Base-by-base conservation (phyloP, 2,113 vertebrate genomes). In the Coturnix japonica region DNA sequence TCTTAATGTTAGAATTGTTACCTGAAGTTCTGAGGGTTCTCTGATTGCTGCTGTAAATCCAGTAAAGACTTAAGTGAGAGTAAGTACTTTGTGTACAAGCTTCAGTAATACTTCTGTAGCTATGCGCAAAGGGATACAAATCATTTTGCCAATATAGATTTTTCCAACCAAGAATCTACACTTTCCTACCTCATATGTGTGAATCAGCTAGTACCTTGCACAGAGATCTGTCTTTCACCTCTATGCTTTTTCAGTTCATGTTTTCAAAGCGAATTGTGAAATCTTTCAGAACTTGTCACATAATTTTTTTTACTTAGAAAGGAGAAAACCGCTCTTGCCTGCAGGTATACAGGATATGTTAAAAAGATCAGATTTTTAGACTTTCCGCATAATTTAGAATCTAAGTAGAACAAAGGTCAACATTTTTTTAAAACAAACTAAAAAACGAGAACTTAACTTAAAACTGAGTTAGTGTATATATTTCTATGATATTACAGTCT, bases 401-500 rank as follows among this genome's bases (percentile, higher is more conserved):
- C 14, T 64, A 51, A 91, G 25, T 31, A 73, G 30, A 61, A 73
- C 6, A 74, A 53, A 31, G 33, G 44, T 37, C 28, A 72, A 46
- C 44, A 47, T 60, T 96, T 93, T 96, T 93, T 87, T 15, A 16
- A 31, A 89, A 25, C 72, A 13, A 92, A 57, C 16, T 89, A 51
- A 23, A 89, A 93, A 94, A 64, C 39, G 69, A 78, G 17, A 15
- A 47, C 75, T 91, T 2, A 3, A 46, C 78, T 91, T 2, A 3
- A 46, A 35, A 20, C 70, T 92, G 54, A 65, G 39, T 39, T 35
- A 21, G 33, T 33, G 31, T n/a, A 67, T 78, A 22, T 63, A 5
- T 77, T 81, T 53, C 70, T 76, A 28, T 20, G 53, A 18, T 65
- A 35, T 66, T 60, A 13, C 7, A 63, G 39, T 56, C 44, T 60